phyloP scores from a whole-genome alignment of 1,140 invertebrate genomes.

The Leptonema lineaticorne region DNA sequence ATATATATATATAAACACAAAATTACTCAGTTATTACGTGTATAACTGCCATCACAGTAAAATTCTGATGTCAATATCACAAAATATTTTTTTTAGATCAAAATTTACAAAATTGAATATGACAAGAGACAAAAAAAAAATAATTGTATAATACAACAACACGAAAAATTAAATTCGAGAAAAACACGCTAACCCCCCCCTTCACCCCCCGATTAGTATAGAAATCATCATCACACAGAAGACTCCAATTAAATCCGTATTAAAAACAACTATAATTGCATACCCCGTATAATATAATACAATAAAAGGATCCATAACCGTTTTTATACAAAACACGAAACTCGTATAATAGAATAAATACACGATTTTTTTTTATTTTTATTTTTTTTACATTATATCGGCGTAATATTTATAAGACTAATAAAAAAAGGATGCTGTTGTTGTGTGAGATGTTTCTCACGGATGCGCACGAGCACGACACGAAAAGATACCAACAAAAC shows the following conservation, averaged over 20 bases:
- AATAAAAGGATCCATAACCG: not conserved
- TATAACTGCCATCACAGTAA: too few species aligned
- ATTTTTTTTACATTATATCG: not conserved
- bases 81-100: too few species aligned
- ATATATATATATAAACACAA: too few species aligned
- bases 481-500: conserved; percentile 4
- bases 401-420: not conserved
- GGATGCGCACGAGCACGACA: conserved; percentile 26
- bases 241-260: not conserved
- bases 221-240: too few species aligned
- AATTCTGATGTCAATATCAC: too few species aligned
- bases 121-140: not conserved
- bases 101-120: not conserved
- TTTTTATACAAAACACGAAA: conserved; percentile 1
- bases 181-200: not conserved
- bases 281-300: not conserved
- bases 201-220: too few species aligned
- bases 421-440: conserved; percentile 17
- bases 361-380: not conserved
- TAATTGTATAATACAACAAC: not conserved
- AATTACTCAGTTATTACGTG: too few species aligned
- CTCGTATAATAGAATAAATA: not conserved
- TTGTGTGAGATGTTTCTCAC: conserved; percentile 21
- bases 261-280: not conserved
- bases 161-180: not conserved